Evolutionary conservation across 2,113 vertebrate species (phyloP).

Genomic region (western clawed frog (Xenopus tropicalis)): UCB_Xtro_10.0 CM004444.2:20363501-20364000

Average conservation of each 20-base stretch:
- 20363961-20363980: no score
- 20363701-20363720: background rate
- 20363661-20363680: background rate
- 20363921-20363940: no score
- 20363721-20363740: slow-evolving; percentile 7
- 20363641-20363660: background rate
- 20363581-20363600: background rate
- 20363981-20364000: no score
- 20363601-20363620: background rate
- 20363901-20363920: no score
- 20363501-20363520: background rate
- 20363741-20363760: slow-evolving; percentile 20
- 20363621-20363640: background rate
- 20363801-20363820: slow-evolving; percentile 11
- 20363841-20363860: background rate
- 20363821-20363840: slow-evolving; percentile 25
- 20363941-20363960: no score
- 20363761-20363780: slow-evolving; percentile 8
- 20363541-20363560: background rate
- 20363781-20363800: slow-evolving; percentile 5
- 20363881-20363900: background rate
- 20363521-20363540: background rate
- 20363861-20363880: background rate
- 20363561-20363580: background rate
- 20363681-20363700: background rate